Conservation (phyloP, 2,113 vertebrate species). For the Hirundichthys speculiger region DNA sequence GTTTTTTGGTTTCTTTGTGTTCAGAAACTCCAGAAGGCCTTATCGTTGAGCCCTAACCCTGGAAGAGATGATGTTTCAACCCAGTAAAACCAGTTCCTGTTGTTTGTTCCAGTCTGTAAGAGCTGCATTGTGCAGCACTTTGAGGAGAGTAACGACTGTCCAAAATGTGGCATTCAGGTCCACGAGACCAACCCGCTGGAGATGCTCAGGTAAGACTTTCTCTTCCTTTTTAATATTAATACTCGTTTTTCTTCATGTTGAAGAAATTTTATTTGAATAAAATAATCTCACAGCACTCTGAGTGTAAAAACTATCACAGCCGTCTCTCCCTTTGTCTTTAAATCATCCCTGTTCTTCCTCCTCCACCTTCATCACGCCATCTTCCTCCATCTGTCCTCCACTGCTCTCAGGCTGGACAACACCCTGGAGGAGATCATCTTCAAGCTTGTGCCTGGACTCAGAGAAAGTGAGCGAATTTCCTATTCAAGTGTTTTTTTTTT, state of each 20-base stretch:
- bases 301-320: neutral
- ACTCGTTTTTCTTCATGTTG: neutral
- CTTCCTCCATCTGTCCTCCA: neutral
- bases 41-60: neutral
- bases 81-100: neutral
- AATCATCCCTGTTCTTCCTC: neutral
- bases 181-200: constrained; percentile 99
- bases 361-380: neutral
- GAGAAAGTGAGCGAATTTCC: constrained; percentile 89
- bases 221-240: rapidly evolving
- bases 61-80: neutral
- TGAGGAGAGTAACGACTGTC: constrained; percentile 99
- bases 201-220: constrained; percentile 91
- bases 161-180: constrained; percentile 97
- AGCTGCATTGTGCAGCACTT: constrained; percentile 99
- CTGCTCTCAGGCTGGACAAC: constrained; percentile 89
- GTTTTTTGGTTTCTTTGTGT: too few species aligned
- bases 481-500: too few species aligned
- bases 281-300: neutral
- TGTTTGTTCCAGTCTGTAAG: constrained; percentile 89
- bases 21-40: too few species aligned
- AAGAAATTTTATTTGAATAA: neutral
- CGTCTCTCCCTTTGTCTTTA: neutral
- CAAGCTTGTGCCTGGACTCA: constrained; percentile 95
- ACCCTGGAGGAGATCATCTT: constrained; percentile 99